Evolutionary conservation across 2,888 invertebrate genomes (phyloP), one percentile per base, ranked within the genome.

Genomic region (Yponomeuta sedellus): DNA sequence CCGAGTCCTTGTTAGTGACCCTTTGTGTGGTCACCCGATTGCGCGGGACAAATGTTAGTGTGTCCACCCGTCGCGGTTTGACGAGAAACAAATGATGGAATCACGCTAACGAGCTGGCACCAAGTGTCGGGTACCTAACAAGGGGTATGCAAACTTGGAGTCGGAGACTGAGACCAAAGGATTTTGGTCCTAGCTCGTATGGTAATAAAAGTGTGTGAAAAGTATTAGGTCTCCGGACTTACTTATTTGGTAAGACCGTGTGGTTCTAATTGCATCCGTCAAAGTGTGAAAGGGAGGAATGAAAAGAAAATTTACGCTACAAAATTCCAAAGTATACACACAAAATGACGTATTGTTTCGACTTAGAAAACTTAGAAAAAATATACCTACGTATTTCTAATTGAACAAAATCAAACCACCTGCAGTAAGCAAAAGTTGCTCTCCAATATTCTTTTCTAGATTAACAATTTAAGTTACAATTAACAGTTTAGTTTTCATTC

Each of bases 41-140:
- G 81, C 78, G 69, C 44, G 71, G 71, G 72, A 77, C 75, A 73
- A 75, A 73, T 64, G 63, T 71, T 75, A 69, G 67, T 68, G 75
- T 69, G 58, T 63, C 59, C 34, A 61, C 64, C 78, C 75, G 74
- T 77, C 77, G 75, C 66, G 75, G 79, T 70, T 68, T 81, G 87
- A 86, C 89, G 85, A 82, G 79, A 81, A 86, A 88, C 89, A 89
- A 88, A 88, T 86, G 86, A 88, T 86, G 84, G 84, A 52, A 61
- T 34, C 77, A 74, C 78, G 74, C 79, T 90, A 90, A 90, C 90
- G 84, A 90, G 85, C 79, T 52, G 44, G 44, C 77, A 80, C 84
- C 82, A 85, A 82, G 88, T 86, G 89, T 85, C 88, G 83, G 78
- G 73, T 10, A 16, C 28, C 22, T 71, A 70, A 66, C 69, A 68